A percentile compares a stretch with the other conserved stretches of the same genome.
phyloP scores from a whole-genome alignment of 37 sponge, comb jelly and placozoan genomes.

The Axinella damicornis region DNA sequence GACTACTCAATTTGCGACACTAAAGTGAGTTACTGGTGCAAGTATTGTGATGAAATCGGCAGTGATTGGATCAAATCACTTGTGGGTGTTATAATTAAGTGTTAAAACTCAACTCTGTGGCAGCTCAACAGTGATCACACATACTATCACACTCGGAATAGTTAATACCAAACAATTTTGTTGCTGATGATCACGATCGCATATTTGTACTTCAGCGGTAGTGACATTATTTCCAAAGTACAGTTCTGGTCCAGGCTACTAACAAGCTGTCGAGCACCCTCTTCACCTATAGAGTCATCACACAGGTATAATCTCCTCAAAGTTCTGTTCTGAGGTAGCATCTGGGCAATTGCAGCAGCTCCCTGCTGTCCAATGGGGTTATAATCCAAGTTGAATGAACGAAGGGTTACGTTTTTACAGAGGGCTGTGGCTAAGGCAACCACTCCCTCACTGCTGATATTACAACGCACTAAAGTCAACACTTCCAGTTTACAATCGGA shows the following conservation, averaged over 20 bases:
- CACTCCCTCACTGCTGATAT: not conserved
- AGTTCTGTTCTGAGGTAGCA: not conserved
- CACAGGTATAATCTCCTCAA: not conserved
- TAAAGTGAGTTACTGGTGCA: no score
- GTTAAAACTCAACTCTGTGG: no score
- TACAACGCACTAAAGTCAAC: not conserved
- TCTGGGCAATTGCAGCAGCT: not conserved
- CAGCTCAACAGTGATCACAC: no score
- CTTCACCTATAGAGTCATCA: not conserved
- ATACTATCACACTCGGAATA: no score
- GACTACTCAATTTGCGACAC: no score
- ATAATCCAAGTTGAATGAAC: not conserved
- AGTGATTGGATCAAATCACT: no score
- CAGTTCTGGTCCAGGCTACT: not conserved
- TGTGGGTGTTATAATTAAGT: no score
- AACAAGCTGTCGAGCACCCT: not conserved
- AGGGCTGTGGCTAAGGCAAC: not conserved
- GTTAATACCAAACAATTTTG: no score
- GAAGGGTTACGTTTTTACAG: not conserved
- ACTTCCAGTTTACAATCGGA: not conserved
- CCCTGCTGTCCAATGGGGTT: not conserved
- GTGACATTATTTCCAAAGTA: no score
- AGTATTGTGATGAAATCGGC: no score
- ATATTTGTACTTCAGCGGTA: no score
- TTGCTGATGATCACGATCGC: no score